Evolutionary conservation across 2,888 invertebrate species (phyloP).

Genomic region (Rhyacophila evoluta): DNA sequence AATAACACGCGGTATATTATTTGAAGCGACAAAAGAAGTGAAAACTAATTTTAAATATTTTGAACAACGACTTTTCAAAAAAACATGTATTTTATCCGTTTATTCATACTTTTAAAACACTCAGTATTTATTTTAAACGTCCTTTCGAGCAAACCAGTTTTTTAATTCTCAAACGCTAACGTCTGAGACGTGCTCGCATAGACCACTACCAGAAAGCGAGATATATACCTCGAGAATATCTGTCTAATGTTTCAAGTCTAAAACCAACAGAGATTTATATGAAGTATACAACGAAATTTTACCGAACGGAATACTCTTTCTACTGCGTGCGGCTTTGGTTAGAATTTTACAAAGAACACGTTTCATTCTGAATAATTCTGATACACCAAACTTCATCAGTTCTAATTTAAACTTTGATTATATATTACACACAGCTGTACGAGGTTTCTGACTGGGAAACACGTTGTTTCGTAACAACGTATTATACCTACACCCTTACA

Average conservation of each 20-base stretch:
- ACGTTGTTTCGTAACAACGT: conserved; percentile 28
- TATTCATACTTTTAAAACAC: too few species aligned
- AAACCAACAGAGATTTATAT: conserved; percentile 27
- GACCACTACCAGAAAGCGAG: neutral
- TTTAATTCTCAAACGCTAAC: too few species aligned
- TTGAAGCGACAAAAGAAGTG: too few species aligned
- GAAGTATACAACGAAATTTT: conserved; percentile 37
- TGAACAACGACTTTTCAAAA: too few species aligned
- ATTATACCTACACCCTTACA: conserved; percentile 1
- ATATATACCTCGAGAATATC: neutral
- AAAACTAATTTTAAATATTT: too few species aligned
- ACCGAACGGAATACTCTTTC: conserved; percentile 35
- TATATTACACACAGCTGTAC: conserved; percentile 54
- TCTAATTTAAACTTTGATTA: conserved; percentile 55
- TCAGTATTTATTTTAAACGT: too few species aligned
- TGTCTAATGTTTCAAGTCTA: conserved; percentile 25
- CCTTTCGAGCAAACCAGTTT: too few species aligned
- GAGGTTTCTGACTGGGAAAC: conserved; percentile 35
- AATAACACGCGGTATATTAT: too few species aligned
- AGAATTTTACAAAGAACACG: conserved; percentile 52
- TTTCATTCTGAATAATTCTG: conserved; percentile 35
- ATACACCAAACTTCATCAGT: conserved; percentile 53
- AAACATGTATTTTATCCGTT: too few species aligned
- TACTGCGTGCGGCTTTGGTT: conserved; percentile 28
- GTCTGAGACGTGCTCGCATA: too few species aligned